Evolutionary conservation across 2,113 vertebrate species (phyloP).

Genomic region (Oryzias javanicus): DNA sequence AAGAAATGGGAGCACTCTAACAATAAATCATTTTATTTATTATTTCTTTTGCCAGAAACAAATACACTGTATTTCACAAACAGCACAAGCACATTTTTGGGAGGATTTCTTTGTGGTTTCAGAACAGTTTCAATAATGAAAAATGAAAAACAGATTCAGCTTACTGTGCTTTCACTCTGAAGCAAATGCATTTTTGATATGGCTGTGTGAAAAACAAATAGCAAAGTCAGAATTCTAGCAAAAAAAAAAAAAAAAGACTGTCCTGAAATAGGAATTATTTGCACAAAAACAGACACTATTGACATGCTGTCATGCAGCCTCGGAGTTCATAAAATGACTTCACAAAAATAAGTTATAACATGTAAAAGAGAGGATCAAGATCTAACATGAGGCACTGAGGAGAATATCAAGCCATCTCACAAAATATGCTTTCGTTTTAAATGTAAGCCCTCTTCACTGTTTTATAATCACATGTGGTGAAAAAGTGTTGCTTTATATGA

Average conservation of each 20-base stretch:
- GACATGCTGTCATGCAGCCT: slow-evolving; percentile 27
- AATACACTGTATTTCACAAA: slow-evolving; percentile 49
- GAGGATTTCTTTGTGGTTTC: neutral
- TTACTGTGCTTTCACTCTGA: slow-evolving; percentile 22
- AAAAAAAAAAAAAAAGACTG: slow-evolving; percentile 15
- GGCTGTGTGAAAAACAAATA: neutral
- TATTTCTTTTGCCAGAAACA: slow-evolving; percentile 44
- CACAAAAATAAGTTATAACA: slow-evolving; percentile 1
- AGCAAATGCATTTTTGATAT: neutral
- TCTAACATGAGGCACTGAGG: slow-evolving; percentile 19
- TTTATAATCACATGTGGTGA: neutral
- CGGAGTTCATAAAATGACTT: slow-evolving; percentile 1
- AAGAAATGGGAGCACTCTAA: slow-evolving; percentile 8
- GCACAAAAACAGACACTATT: slow-evolving; percentile 16
- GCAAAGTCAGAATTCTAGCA: slow-evolving; percentile 2
- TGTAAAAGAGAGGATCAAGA: neutral
- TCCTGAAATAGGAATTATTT: slow-evolving; percentile 1
- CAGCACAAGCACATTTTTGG: slow-evolving; percentile 14
- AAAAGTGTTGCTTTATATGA: too few species aligned
- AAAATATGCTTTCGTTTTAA: neutral
- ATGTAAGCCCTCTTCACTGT: neutral
- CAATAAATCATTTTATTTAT: slow-evolving; percentile 45
- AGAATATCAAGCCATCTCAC: slow-evolving; percentile 1
- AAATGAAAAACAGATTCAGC: slow-evolving; percentile 27
- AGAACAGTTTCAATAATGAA: slow-evolving; percentile 9